phyloP scores from a whole-genome alignment of 2,797 vertebrate species.

The Urocyon cinereoargenteus region DNA sequence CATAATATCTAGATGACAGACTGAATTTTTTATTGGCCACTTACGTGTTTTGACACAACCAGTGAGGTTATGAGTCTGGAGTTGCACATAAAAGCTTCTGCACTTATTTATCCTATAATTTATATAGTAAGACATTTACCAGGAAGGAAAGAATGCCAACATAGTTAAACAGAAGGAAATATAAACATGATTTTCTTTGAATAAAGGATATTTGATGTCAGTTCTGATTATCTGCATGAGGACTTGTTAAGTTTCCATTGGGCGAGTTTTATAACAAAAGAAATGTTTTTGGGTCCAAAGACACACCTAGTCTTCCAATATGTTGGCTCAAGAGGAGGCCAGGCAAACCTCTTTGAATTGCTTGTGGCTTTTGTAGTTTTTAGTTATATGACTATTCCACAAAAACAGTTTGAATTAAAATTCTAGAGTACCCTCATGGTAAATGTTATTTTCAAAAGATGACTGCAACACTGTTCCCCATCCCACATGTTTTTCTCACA shows the following conservation, averaged over 20 bases:
- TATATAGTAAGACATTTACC: not conserved
- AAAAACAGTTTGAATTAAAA: not conserved
- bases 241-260: not conserved
- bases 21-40: not conserved
- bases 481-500: not conserved
- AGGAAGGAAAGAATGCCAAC: not conserved
- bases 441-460: conserved; percentile 6
- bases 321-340: not conserved
- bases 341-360: not conserved
- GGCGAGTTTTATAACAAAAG: not conserved
- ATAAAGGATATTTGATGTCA: not conserved
- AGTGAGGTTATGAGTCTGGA: not conserved
- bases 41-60: not conserved
- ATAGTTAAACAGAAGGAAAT: conserved; percentile 5
- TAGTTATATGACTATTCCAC: not conserved
- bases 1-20: not conserved
- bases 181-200: not conserved
- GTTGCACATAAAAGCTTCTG: not conserved
- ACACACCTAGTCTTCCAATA: not conserved
- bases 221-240: not conserved
- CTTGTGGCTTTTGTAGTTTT: not conserved
- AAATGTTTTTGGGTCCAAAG: not conserved
- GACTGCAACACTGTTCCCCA: not conserved
- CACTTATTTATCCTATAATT: not conserved
- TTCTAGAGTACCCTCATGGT: not conserved